Conservation (phyloP, 2,888 invertebrate genomes). For the Microplitis deprimator region DNA sequence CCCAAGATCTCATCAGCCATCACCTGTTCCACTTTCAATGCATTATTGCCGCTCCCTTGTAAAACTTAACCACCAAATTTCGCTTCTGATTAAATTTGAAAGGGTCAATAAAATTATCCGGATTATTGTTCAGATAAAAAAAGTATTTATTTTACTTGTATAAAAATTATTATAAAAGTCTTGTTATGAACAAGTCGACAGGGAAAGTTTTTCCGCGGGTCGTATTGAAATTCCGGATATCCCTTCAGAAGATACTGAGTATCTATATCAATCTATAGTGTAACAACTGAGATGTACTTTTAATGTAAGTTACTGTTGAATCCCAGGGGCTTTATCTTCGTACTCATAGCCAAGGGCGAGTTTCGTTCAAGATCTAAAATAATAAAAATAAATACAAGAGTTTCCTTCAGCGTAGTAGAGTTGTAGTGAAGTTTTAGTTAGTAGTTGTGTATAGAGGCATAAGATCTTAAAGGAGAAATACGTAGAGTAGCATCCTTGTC, state of each 20-base stretch:
- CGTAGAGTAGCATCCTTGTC: slow-evolving; percentile 51
- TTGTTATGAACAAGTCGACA: too few relatives aligned
- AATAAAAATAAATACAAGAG: slow-evolving; percentile 17
- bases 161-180: too few relatives aligned
- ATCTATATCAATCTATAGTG: background rate
- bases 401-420: slow-evolving; percentile 13
- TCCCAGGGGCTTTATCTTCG: slow-evolving; percentile 4
- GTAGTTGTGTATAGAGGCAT: slow-evolving; percentile 22
- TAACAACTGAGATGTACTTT: slow-evolving; percentile 13
- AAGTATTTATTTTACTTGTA: too few relatives aligned
- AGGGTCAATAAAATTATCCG: background rate
- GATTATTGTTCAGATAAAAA: too few relatives aligned
- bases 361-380: background rate
- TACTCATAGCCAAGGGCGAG: background rate
- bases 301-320: slow-evolving; percentile 21
- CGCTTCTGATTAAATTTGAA: background rate
- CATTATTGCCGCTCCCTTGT: background rate
- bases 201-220: too few relatives aligned
- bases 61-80: background rate
- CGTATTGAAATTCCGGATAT: slow-evolving; percentile 27
- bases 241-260: background rate
- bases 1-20: slow-evolving; percentile 28
- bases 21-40: slow-evolving; percentile 28
- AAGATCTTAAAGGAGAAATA: slow-evolving; percentile 47
- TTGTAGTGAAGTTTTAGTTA: slow-evolving; percentile 9